Evolutionary conservation across 2,113 vertebrate species (phyloP), one percentile per base, ranked within the genome.

Genomic region (Taxidea taxus): DNA sequence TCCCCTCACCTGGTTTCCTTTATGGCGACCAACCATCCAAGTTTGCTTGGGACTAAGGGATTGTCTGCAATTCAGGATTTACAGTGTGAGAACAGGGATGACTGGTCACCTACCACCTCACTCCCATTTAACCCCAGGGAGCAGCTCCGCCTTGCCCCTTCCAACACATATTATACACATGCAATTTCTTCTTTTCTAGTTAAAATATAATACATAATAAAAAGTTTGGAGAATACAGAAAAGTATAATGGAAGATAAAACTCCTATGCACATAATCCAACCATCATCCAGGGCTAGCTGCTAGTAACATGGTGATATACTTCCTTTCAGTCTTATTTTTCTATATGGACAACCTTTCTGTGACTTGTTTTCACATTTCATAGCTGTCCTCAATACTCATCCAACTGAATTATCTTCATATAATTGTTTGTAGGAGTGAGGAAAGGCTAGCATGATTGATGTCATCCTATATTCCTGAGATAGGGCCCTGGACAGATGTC

Each of bases 301-400:
- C 81, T 77, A 4, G 90, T 51, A 64, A 64, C 42, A 60, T 4
- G 31, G 60, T 72, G 29, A 86, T 51, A 3, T 42, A 27, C 42
- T 78, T 80, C 42, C 31, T 91, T 85, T 78, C 2, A 44, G 16
- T 12, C 20, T 51, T 78, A 18, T 37, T 86, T 74, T 82, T 29
- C 47, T 74, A 18, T 18, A 21, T 21, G 44, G 60, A 42, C 37
- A 87, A 44, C 31, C 6, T 86, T 94, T 88, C 89, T 87, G 7
- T 90, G 87, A 93, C 72, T 94, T 85, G 92, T 86, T 97, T 94
- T 90, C 58, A 56, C 12, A 49, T 91, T 85, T 92, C 78, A 49
- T 56, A 94, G 85, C 44, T 97, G 42, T 80, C 81, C 39, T 95
- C 81, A 77, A 56, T 92, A 87, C n/a, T 91, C 77, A 62, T 91